Percentiles rank a stretch among this genome's conserved stretches.
Conservation (phyloP, 2,888 invertebrate genomes). For the Lepidochrysops patricia region DNA sequence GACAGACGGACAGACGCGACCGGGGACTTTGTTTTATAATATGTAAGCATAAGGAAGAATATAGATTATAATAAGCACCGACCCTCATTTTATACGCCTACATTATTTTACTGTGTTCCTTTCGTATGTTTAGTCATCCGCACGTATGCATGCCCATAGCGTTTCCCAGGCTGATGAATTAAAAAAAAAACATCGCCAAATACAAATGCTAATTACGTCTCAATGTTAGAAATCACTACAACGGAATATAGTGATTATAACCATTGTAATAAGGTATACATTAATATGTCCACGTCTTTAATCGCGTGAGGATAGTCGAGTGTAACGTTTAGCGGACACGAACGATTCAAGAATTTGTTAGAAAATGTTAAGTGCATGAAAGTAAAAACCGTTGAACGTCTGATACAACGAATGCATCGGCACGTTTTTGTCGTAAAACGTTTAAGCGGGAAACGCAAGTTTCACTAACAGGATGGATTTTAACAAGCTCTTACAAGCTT, state of each 20-base stretch:
- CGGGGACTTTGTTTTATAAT: no score
- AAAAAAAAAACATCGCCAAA: constrained; percentile 5
- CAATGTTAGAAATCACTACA: not conserved
- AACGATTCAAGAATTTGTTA: not conserved
- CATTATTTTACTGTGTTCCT: no score
- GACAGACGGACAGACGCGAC: no score
- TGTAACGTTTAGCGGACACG: constrained; percentile 7
- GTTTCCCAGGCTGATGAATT: constrained; percentile 1
- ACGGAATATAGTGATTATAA: not conserved
- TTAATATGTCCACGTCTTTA: not conserved
- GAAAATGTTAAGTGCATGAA: constrained; percentile 6
- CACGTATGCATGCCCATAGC: not conserved
- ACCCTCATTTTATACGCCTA: no score
- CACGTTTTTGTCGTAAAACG: no score
- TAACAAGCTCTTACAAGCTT: no score
- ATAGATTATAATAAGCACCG: no score
- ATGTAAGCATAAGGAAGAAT: no score
- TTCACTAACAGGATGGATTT: no score
- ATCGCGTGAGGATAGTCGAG: constrained; percentile 10
- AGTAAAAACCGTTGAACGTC: constrained; percentile 1
- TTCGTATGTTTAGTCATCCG: not conserved
- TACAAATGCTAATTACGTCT: not conserved
- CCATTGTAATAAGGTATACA: not conserved
- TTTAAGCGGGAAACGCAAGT: no score
- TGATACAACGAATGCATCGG: no score